Evolutionary conservation across 2,797 vertebrate species (phyloP), one percentile per base, ranked within the genome.

Genomic region (Xerus rutilus): DNA sequence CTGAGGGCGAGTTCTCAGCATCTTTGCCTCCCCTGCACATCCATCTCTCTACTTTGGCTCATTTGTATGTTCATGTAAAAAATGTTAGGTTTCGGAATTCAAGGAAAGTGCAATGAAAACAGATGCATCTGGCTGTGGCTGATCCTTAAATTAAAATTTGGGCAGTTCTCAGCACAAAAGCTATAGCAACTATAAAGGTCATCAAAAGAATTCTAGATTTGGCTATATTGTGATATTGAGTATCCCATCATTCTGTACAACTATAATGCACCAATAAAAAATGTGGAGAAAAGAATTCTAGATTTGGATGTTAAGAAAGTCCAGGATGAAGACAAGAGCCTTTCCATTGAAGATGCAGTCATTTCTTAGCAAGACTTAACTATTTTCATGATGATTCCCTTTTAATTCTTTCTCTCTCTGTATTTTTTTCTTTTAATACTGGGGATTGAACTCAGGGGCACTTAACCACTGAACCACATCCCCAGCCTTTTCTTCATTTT

Each of bases 381-480:
- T 86, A 91, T 25, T 89, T 92, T 77, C 54, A 43, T n/a, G 49
- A 59, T 45, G 49, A 85, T 59, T 76, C 95, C 25, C 57, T 25
- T 59, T 59, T 59, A 59, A 57, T 57, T 57, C 7, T 8, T 57
- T 57, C 18, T 54, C 13, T 52, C 15, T 52, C 13, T 57, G 18
- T 57, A 5, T 57, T 57, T 57, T 5, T 20, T 57, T 57, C 1
- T 57, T 54, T 57, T 57, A 20, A 14, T 52, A 14, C 52, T 54
- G 17, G 52, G 17, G 52, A 54, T 20, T 54, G 52, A 54, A 54
- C 18, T 1, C 18, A 20, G 17, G 52, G 52, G 52, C 7, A 20
- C 52, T 54, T 20, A 54, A 54, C 52, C 52, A 54, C 52, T 54
- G 18, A 54, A 5, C 18, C 1, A 54, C 52, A 54, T 18, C 52